Percentiles rank a stretch among this genome's conserved stretches.
Conservation (phyloP, 2,113 vertebrate species). For the Riparia riparia region DNA sequence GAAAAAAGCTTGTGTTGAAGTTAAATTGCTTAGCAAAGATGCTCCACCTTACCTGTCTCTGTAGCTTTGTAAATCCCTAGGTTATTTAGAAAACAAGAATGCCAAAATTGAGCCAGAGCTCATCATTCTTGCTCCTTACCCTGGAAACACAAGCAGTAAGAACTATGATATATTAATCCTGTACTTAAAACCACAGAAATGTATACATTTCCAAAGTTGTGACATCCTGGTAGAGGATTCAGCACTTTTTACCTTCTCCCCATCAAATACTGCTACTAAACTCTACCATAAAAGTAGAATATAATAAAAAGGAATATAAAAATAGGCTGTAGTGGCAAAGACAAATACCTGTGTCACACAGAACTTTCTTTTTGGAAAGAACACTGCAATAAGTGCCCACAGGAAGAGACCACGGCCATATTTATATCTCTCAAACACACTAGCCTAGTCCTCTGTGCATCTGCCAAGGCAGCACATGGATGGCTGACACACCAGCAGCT, state of each 20-base stretch:
- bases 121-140: neutral
- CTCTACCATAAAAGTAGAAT: neutral
- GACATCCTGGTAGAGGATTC: neutral
- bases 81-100: neutral
- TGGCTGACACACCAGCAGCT: neutral
- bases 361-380: neutral
- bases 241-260: neutral
- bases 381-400: neutral
- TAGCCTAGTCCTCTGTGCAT: neutral
- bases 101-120: neutral
- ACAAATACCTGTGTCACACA: neutral
- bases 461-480: neutral
- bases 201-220: neutral
- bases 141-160: neutral
- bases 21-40: rapidly evolving
- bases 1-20: neutral
- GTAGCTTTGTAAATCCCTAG: neutral
- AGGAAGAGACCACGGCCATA: neutral
- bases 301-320: neutral
- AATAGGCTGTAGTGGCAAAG: neutral
- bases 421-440: rapidly evolving
- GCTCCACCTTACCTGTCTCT: neutral
- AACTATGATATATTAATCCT: neutral
- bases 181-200: neutral
- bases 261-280: neutral